Base-by-base conservation (phyloP, 2,888 invertebrate species). In the Belgica antarctica region DNA sequence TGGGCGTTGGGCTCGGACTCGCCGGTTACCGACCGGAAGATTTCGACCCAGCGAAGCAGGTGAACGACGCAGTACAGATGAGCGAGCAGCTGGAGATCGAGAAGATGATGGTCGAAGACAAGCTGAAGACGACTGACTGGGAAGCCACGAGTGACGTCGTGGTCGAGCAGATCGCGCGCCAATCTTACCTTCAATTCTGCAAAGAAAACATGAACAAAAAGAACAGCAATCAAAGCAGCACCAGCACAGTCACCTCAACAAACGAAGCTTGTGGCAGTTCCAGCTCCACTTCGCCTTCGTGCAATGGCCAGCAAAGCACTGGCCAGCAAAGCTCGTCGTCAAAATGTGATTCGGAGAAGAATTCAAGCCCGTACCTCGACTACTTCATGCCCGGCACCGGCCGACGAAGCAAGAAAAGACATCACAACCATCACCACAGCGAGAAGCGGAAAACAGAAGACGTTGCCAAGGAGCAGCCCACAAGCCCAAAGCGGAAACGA, bases 131-230 rank as follows among this genome's bases (percentile, higher is more conserved):
- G 72, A 92, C 93, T 4, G 94, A 94, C 79, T 93, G 92, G 91
- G 93, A 94, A 78, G 89, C 93, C 7, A 94, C 94, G 0, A 92
- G 92, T 77, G 92, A 93, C 78, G 90, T 90, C n/a, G 88, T 94
- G 70, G 90, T 92, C 76, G 91, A 93, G 77, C 92, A 92, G 81
- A 89, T 92, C 8, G 92, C 92, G 3, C 82, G 91, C 15, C 92
- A 93, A 79, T 91, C 90, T 46, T 92, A 92, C 79, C 83, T 92
- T 62, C 90, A 92, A 77, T 92, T 88, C 88, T 81, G 89, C 62
- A 82, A 85, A 71, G 87, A 87, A 70, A 86, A 85, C 75, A 85
- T 87, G 77, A 82, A 84, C 75, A 81, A 84, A 72, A 70, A 59
- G 27, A 70, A 61, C 12, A 22, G 22, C 27, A 22, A 28, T 15